Evolutionary conservation across 2,797 vertebrate genomes (phyloP), one percentile per base, ranked within the genome.

Genomic region (Apogon talboti): DNA sequence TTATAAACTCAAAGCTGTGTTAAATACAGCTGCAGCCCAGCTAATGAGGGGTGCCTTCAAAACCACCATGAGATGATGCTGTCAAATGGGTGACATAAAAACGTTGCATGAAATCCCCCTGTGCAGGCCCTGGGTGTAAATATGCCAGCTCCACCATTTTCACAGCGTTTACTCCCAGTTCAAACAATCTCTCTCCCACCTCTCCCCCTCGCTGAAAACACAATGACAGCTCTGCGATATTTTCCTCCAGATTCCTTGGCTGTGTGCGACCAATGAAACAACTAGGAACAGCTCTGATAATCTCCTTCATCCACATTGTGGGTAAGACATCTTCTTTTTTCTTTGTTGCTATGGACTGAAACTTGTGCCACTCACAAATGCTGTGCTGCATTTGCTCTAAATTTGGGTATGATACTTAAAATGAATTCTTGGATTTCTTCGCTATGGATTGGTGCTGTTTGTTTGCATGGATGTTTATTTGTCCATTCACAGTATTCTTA

Each of bases 71-170:
- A 89, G 86, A 88, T 86, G 85, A 88, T 87, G 80, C 89, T 91
- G 91, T 93, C 90, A 91, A 86, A 81, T 50, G 69, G 63, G 78
- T 90, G 90, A 91, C 91, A 92, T 58, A 78, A 71, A 87, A 89
- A 91, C 82, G 49, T 77, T 87, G 82, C 76, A 38, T 75, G 78
- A 84, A 83, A 83, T 87, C 89, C 87, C 85, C 82, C 71, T 66
- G 78, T 70, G 81, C 81, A 82, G 85, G 83, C 88, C 91, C 79
- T 78, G 81, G 86, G 81, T 89, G 86, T 91, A 90, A 91, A 92
- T 92, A 91, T 92, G 90, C 90, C 92, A 90, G 85, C 88, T 81
- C 87, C 82, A 80, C 90, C 83, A 82, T 92, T 93, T 92, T 90
- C 79, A 76, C 81, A 78, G 82, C 88, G 54, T 90, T 91, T 91